Evolutionary conservation across 64 coral and sea anemone species (phyloP).

Genomic region (Pachyseris speciosa): DNA sequence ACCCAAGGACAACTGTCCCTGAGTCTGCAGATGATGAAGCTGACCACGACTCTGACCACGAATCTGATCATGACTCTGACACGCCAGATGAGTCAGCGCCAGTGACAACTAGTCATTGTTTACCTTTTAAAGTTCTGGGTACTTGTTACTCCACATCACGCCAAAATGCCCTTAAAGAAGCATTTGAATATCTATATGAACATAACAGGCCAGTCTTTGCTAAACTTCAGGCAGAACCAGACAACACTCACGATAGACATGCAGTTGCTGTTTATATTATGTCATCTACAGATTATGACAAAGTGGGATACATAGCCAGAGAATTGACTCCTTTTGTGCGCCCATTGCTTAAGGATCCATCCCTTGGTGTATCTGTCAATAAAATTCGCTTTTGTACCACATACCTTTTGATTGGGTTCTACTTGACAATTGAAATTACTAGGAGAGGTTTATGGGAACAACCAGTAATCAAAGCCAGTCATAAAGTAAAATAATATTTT

Average conservation of each 20-base stretch:
- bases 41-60: no score
- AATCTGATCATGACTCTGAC: no score
- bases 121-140: slow-evolving; percentile 57
- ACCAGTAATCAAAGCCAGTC: slow-evolving; percentile 8
- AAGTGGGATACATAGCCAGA: slow-evolving; percentile 62
- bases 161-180: slow-evolving; percentile 7
- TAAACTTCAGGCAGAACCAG: slow-evolving; percentile 44
- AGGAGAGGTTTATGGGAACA: no score
- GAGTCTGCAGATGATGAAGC: no score
- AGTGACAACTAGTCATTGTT: no score
- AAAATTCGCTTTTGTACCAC: slow-evolving; percentile 52
- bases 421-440: slow-evolving; percentile 55
- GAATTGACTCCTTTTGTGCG: slow-evolving; percentile 71
- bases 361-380: neutral
- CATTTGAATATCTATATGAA: slow-evolving; percentile 22
- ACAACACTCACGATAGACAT: slow-evolving; percentile 48
- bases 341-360: slow-evolving; percentile 11
- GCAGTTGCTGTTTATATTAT: slow-evolving; percentile 59
- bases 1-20: no score
- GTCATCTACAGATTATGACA: neutral
- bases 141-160: no score
- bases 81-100: no score
- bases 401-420: slow-evolving; percentile 56
- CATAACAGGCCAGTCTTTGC: slow-evolving; percentile 58
- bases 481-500: slow-evolving; percentile 42